A percentile compares a stretch with the other conserved stretches of the same genome.
Evolutionary conservation across 2,888 invertebrate species (phyloP).

Genomic region (Nematopogon swammerdamellus): DNA sequence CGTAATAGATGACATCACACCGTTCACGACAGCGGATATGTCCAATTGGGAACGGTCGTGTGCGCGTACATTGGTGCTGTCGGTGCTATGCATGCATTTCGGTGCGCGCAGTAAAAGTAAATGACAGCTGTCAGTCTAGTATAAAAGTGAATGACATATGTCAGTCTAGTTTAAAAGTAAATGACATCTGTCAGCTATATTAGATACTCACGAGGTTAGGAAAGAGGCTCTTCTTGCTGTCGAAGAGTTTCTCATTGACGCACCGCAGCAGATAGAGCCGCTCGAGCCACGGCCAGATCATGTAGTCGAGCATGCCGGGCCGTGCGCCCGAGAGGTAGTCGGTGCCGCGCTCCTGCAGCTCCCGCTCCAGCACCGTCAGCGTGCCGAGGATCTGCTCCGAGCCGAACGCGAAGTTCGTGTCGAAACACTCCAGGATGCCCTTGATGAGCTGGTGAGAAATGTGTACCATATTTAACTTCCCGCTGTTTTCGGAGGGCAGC

Average conservation of each 20-base stretch:
- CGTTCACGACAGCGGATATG: no score
- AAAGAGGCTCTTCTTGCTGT: constrained; percentile 30
- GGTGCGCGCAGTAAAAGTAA: no score
- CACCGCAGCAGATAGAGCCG: constrained; percentile 43
- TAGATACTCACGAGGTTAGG: constrained; percentile 48
- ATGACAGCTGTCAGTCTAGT: no score
- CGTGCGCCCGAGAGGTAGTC: constrained; percentile 34
- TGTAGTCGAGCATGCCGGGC: constrained; percentile 79
- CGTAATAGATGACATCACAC: no score
- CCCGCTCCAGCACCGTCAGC: constrained; percentile 53
- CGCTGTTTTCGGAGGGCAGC: no score
- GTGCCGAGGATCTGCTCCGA: constrained; percentile 49
- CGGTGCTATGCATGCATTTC: no score
- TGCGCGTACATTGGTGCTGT: no score
- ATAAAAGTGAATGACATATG: no score
- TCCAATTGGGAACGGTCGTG: no score
- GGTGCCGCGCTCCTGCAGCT: constrained; percentile 44
- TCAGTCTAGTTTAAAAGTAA: no score
- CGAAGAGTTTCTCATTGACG: constrained; percentile 34
- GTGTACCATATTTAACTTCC: neutral
- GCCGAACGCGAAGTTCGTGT: constrained; percentile 44
- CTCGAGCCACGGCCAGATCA: constrained; percentile 90
- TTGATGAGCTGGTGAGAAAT: constrained; percentile 36
- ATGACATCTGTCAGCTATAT: no score
- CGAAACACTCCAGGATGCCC: constrained; percentile 46